Evolutionary conservation across 2,797 vertebrate genomes (phyloP), one percentile per base, ranked within the genome.

Genomic region (Micromesistius poutassou): DNA sequence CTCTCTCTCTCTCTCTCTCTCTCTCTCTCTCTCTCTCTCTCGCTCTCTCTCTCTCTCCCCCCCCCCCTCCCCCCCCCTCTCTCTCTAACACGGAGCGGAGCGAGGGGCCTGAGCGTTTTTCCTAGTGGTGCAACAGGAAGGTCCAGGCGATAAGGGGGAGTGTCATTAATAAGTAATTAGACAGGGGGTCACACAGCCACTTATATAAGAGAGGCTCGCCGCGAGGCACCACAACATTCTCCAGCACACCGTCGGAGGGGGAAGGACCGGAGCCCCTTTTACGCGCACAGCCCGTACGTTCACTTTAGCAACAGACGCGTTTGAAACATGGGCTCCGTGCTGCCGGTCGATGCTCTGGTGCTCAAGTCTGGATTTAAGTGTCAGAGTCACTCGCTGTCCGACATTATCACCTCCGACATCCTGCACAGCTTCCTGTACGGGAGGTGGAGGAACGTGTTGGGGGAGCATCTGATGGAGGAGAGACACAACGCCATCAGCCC

Each of bases 111-210:
- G 88, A 78, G 85, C 84, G 85, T 74, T 62, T 62, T 62, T 62
- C 74, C 84, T 86, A 83, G 84, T 83, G 85, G 89, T 81, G 90
- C 90, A 89, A 87, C 90, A 86, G 83, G 90, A 92, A 88, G 94
- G 91, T 94, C 94, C 94, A 90, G 85, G 30, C 74, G 81, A 91
- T 91, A 92, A 93, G 94, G 95, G 95, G 93, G 91, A 92, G 94
- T 95, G 95, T 95, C 96, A 97, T 97, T 97, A 97, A 97, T 97
- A 97, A 96, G 95, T 97, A 96, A 97, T 98, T 97, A 97, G 96
- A 93, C 94, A 87, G 88, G 94, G 95, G 95, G n/a, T 95, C 95
- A 95, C 91, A 77, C 87, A 90, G 91, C 93, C 94, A 93, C 93
- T 91, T 96, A 96, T 97, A 97, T 94, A 95, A 91, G 86, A 89